phyloP scores from a whole-genome alignment of 2,113 vertebrate genomes.

The Indicator maculatus region DNA sequence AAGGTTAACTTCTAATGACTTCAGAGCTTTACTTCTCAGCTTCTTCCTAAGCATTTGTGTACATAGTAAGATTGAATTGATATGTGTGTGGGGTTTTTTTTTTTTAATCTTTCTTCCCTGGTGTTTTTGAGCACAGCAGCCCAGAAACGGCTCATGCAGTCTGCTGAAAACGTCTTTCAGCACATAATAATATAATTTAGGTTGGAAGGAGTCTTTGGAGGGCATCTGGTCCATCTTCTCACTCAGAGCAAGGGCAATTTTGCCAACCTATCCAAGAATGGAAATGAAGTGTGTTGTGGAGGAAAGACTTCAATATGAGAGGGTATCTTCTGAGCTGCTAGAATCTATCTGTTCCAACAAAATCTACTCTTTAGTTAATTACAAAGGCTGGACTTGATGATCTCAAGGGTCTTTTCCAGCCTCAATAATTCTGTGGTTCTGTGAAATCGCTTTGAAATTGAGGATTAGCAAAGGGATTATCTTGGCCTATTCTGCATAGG shows the following conservation, averaged over 20 bases:
- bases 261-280: background rate
- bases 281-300: background rate
- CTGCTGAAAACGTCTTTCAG: background rate
- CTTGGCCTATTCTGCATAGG: background rate
- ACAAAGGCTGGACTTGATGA: background rate
- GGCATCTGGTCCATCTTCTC: background rate
- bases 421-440: no score
- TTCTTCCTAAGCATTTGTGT: background rate
- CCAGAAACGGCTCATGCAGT: background rate
- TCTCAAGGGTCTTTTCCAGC: no score
- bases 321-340: background rate
- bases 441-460: background rate
- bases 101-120: no score
- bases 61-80: background rate
- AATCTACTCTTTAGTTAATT: background rate
- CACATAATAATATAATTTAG: background rate
- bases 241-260: background rate
- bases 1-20: background rate
- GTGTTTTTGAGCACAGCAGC: background rate
- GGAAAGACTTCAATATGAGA: background rate
- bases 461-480: background rate
- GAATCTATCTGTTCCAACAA: background rate
- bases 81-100: background rate
- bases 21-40: background rate
- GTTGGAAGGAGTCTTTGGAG: background rate